phyloP scores from a whole-genome alignment of 2,113 vertebrate species.

The Conger conger region DNA sequence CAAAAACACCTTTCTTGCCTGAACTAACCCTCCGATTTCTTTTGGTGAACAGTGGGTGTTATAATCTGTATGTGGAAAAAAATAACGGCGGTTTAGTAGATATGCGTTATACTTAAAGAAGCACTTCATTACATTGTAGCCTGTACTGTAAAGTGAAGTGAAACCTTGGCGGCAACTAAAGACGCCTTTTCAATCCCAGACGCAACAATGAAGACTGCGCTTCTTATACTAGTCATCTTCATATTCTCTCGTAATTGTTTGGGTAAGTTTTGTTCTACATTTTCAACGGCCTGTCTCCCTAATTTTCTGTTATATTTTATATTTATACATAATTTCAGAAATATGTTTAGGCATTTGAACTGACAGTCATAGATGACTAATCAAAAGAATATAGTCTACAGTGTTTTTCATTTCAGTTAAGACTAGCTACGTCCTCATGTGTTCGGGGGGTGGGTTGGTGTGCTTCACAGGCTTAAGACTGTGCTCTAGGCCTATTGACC shows the following conservation, averaged over 20 bases:
- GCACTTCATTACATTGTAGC: not conserved
- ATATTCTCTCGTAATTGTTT: constrained; percentile 24
- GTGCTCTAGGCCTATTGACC: no score
- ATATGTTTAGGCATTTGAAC: not conserved
- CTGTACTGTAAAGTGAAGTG: not conserved
- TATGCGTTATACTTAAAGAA: not conserved
- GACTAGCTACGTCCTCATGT: not conserved
- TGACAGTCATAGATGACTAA: no score
- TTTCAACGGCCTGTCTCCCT: no score
- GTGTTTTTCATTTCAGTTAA: not conserved
- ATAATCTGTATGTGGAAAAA: not conserved
- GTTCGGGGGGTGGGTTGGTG: no score
- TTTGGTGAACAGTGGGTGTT: not conserved
- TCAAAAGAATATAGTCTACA: no score
- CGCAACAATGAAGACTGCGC: constrained; percentile 34
- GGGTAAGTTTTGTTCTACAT: constrained; percentile 33
- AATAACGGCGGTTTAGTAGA: not conserved
- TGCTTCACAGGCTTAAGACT: no score
- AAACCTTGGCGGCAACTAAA: not conserved
- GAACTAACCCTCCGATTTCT: not conserved
- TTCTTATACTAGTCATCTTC: constrained; percentile 33
- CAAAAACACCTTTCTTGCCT: constrained; percentile 14
- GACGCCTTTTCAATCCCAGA: not conserved
- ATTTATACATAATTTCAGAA: not conserved
- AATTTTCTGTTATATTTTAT: not conserved